Percentiles rank a stretch among this genome's conserved stretches.
phyloP scores from a whole-genome alignment of 2,113 vertebrate genomes.

The Vulpes vulpes region DNA sequence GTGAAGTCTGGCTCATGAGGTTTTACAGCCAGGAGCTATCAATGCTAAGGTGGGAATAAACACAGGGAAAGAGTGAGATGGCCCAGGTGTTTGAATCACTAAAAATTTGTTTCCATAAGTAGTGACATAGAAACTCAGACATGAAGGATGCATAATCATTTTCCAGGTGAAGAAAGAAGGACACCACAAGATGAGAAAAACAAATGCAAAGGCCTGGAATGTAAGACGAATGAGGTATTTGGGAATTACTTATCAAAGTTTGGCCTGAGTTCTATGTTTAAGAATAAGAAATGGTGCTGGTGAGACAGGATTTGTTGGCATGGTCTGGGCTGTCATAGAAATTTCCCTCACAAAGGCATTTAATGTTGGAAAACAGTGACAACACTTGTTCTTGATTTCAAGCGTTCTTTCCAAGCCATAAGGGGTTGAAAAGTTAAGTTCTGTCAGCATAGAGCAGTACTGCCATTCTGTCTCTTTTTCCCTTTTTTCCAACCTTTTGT shows the following conservation, averaged over 20 bases:
- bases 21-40: background rate
- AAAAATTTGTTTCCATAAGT: background rate
- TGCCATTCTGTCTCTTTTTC: background rate
- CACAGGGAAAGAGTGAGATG: background rate
- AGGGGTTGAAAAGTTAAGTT: background rate
- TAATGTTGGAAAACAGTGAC: background rate
- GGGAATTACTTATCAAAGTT: background rate
- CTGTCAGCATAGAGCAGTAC: background rate
- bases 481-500: background rate
- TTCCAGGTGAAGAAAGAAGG: background rate
- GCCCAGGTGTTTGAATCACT: background rate
- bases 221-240: background rate
- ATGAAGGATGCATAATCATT: background rate
- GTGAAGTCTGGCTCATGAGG: background rate
- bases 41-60: background rate
- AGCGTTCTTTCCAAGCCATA: background rate
- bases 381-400: background rate
- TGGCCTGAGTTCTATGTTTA: background rate
- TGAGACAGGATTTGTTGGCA: background rate
- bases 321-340: background rate
- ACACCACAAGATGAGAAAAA: background rate
- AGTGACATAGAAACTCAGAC: background rate
- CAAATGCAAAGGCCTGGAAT: background rate
- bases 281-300: background rate
- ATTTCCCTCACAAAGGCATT: background rate